Conservation (phyloP, 2,888 invertebrate species). For the Aleiodes leptofemur region DNA sequence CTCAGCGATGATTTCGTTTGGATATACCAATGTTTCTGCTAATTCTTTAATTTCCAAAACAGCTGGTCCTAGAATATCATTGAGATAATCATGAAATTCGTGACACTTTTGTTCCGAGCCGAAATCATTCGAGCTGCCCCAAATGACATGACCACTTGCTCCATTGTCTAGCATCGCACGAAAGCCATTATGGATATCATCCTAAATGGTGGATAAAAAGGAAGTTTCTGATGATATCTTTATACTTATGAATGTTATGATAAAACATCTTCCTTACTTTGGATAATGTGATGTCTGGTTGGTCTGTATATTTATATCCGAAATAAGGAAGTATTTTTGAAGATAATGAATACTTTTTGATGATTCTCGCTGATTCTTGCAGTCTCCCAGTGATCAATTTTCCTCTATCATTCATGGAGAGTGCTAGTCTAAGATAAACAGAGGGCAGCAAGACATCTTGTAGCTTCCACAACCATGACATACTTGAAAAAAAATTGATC, state of each 20-base stretch:
- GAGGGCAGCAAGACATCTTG: conserved; percentile 84
- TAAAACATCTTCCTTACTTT: conserved; percentile 74
- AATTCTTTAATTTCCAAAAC: conserved; percentile 31
- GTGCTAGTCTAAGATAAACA: conserved; percentile 80
- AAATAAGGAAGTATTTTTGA: conserved; percentile 79
- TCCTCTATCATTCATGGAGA: conserved; percentile 76
- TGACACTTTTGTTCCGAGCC: conserved; percentile 81
- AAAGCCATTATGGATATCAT: conserved; percentile 78
- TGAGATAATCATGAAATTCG: conserved; percentile 79
- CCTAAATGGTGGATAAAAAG: conserved; percentile 74
- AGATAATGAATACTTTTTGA: conserved; percentile 66
- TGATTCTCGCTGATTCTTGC: conserved; percentile 79
- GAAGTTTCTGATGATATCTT: no score
- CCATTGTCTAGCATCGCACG: conserved; percentile 78
- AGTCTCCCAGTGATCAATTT: conserved; percentile 80
- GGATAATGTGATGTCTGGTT: conserved; percentile 77
- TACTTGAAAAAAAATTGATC: conserved; percentile 72
- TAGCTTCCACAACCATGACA: conserved; percentile 83
- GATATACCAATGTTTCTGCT: neutral
- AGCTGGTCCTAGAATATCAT: conserved; percentile 78
- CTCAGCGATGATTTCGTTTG: no score
- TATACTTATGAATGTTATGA: no score
- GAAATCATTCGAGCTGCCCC: conserved; percentile 87
- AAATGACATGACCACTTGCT: conserved; percentile 83
- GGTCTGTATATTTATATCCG: conserved; percentile 84